Evolutionary conservation across 2,113 vertebrate genomes (phyloP).

Genomic region (Trochalopteron elliotii): DNA sequence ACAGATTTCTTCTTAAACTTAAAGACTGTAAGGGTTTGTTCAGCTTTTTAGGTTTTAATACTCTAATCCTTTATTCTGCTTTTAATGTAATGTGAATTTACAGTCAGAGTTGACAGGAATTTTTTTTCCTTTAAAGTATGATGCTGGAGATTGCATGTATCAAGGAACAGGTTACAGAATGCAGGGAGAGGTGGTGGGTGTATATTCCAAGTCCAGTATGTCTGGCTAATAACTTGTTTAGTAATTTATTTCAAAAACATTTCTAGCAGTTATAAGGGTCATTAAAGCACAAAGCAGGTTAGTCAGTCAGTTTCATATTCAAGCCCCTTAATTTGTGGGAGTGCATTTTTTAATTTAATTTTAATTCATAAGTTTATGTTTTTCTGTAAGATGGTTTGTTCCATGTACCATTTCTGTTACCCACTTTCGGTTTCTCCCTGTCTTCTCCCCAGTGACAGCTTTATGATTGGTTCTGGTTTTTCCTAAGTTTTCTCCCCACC

Average conservation of each 20-base stretch:
- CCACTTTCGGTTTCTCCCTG: too few species aligned
- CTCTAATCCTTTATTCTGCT: background rate
- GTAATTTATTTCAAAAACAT: background rate
- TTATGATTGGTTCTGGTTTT: too few species aligned
- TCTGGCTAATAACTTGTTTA: background rate
- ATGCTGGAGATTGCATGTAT: background rate
- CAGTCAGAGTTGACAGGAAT: background rate
- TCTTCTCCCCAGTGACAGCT: too few species aligned
- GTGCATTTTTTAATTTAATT: too few species aligned
- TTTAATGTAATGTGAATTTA: background rate
- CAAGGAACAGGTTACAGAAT: background rate
- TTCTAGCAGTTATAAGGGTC: background rate
- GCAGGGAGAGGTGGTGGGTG: accelerated
- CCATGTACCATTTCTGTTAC: too few species aligned
- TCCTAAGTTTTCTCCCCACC: too few species aligned
- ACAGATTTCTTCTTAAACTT: background rate
- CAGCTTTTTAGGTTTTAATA: background rate
- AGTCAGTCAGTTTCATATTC: background rate
- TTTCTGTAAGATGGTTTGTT: too few species aligned
- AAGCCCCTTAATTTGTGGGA: background rate
- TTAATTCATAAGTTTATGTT: too few species aligned
- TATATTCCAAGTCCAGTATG: background rate
- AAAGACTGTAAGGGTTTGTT: background rate
- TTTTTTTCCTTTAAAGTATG: background rate
- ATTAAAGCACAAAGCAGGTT: background rate